Conservation (phyloP, 23 tunicate species). For the Corella eumyota region DNA sequence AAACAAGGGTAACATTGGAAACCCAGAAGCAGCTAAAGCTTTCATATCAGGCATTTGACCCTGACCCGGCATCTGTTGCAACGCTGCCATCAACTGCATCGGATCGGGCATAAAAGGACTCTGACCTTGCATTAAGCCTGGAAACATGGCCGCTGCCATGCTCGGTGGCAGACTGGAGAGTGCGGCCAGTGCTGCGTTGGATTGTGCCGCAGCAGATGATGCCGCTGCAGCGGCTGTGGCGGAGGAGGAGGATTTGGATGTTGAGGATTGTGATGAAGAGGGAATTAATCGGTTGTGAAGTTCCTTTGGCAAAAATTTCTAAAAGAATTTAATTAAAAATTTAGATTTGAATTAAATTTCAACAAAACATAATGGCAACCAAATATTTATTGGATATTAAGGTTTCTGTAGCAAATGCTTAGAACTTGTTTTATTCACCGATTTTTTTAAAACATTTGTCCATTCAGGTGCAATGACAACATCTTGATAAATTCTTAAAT, state of each 20-base stretch:
- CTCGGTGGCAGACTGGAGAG: conserved; percentile 38
- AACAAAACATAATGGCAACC: background rate
- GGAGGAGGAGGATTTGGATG: conserved; percentile 19
- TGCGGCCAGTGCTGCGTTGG: conserved; percentile 33
- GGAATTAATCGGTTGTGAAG: conserved; percentile 47
- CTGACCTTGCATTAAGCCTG: conserved; percentile 49
- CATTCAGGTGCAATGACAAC: conserved; percentile 46
- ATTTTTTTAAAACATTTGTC: conserved; percentile 33
- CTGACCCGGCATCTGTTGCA: conserved; percentile 50
- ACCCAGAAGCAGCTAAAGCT: conserved; percentile 37
- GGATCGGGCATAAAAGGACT: conserved; percentile 50
- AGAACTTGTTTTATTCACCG: conserved; percentile 25
- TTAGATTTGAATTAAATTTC: background rate
- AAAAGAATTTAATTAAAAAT: conserved; percentile 3
- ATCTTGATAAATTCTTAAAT: conserved; percentile 36
- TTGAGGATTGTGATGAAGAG: conserved; percentile 9
- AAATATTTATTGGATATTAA: too few species aligned
- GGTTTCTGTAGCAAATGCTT: too few species aligned
- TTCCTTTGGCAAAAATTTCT: conserved; percentile 66
- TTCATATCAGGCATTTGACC: conserved; percentile 50
- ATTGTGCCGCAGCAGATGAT: conserved; percentile 4
- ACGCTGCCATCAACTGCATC: conserved; percentile 52
- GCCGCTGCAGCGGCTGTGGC: conserved; percentile 11
- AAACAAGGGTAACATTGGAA: conserved; percentile 54
- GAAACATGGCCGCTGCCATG: conserved; percentile 37